Evolutionary conservation across 92 coral and sea anemone genomes (phyloP).

Genomic region (Phenganax marumi): DNA sequence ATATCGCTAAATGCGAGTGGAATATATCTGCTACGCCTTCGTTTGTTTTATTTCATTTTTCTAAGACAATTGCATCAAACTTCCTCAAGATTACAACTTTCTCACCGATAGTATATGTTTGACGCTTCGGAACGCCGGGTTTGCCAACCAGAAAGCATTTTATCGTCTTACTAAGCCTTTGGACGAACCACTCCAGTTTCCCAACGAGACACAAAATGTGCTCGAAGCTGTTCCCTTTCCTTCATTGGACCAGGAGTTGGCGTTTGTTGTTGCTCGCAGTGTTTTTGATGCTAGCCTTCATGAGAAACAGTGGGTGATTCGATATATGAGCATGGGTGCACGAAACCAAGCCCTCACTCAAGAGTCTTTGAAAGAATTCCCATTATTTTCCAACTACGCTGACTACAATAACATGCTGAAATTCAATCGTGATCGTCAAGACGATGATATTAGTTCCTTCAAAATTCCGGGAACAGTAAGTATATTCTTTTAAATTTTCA

Average conservation of each 20-base stretch:
- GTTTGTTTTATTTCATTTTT: background rate
- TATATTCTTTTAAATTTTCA: too few relatives aligned
- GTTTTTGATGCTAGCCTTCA: background rate
- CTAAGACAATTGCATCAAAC: background rate
- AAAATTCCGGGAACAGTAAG: background rate
- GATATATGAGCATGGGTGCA: background rate
- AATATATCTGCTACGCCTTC: too few relatives aligned
- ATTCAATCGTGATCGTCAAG: background rate
- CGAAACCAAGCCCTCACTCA: background rate
- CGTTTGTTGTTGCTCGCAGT: background rate
- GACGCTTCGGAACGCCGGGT: background rate
- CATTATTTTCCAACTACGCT: too few relatives aligned
- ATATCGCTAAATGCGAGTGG: too few relatives aligned
- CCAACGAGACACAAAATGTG: background rate
- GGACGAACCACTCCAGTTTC: background rate
- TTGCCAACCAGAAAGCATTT: background rate
- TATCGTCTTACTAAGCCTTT: background rate
- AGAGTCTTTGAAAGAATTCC: background rate
- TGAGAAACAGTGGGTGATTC: background rate
- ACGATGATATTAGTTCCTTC: background rate
- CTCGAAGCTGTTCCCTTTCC: constrained; percentile 22
- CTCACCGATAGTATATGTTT: background rate
- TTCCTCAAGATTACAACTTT: background rate
- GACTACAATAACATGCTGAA: background rate
- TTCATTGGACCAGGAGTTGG: background rate